These are phyloP conservation scores for Sialis lutaria DNA, from an alignment of 2,888 invertebrate genomes.

Conservation along the genomic window DNA sequence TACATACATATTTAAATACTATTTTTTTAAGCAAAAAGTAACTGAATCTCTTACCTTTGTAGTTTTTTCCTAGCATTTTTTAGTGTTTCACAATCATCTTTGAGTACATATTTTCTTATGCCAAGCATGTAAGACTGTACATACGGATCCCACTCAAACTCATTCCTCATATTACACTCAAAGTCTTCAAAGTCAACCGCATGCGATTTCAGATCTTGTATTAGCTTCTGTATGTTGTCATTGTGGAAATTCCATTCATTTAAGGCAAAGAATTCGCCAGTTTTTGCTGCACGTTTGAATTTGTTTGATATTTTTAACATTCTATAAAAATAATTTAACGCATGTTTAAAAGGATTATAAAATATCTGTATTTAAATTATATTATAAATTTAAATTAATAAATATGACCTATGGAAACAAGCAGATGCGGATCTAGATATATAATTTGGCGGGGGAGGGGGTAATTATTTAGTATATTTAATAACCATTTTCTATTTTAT, in stretches of 20 bases:
- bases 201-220: slow-evolving; percentile 27
- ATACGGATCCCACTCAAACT: slow-evolving; percentile 63
- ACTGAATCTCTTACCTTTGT: slow-evolving; percentile 33
- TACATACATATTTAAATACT: too few relatives aligned
- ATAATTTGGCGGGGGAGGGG: neutral
- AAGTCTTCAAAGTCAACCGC: slow-evolving; percentile 40
- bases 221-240: slow-evolving; percentile 40
- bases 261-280: slow-evolving; percentile 70
- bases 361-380: too few relatives aligned
- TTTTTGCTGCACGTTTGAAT: slow-evolving; percentile 58
- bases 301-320: slow-evolving; percentile 73
- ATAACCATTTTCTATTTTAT: neutral
- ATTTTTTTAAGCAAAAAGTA: too few relatives aligned
- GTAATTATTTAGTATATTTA: neutral
- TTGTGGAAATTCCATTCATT: slow-evolving; percentile 69
- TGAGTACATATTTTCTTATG: slow-evolving; percentile 64
- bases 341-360: too few relatives aligned
- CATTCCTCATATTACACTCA: slow-evolving; percentile 26
- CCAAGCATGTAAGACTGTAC: slow-evolving; percentile 68
- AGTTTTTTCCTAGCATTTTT: slow-evolving; percentile 45
- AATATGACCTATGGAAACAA: neutral
- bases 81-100: slow-evolving; percentile 50
- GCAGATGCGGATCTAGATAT: neutral
- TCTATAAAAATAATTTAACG: slow-evolving; percentile 35
- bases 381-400: too few relatives aligned